Evolutionary conservation across 2,797 vertebrate species (phyloP).

Genomic region (Gephyroberyx darwinii): DNA sequence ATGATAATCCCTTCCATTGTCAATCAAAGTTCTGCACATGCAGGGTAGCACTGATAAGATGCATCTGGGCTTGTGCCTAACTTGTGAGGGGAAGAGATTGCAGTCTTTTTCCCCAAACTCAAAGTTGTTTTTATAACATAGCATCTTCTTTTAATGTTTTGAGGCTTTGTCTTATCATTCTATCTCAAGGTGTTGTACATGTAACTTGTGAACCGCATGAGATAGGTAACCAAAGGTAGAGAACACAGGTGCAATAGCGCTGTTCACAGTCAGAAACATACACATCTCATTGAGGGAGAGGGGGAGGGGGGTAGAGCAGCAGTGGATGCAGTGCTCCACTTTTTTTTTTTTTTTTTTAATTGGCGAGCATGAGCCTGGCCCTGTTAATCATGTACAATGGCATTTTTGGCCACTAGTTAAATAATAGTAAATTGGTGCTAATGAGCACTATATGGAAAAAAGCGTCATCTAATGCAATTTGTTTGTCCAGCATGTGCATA

Average conservation of each 20-base stretch:
- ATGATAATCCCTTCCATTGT: not conserved
- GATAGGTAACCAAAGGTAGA: not conserved
- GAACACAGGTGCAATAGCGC: constrained; percentile 17
- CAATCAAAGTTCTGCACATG: not conserved
- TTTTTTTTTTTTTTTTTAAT: too few relatives aligned
- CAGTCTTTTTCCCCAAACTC: too few relatives aligned
- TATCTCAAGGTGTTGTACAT: not conserved
- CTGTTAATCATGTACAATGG: constrained; percentile 1
- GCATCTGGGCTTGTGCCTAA: not conserved
- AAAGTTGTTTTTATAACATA: too few relatives aligned
- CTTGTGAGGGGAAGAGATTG: not conserved
- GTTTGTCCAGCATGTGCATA: not conserved
- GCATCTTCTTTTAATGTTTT: not conserved
- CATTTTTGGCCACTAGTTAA: constrained; percentile 6
- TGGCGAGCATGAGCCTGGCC: not conserved
- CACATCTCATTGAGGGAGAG: constrained; percentile 23
- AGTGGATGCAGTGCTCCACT: constrained; percentile 2
- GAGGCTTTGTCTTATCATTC: not conserved
- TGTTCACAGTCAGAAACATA: constrained; percentile 10
- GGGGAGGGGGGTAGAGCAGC: not conserved
- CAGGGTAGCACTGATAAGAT: not conserved
- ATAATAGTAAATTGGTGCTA: not conserved
- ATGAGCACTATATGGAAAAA: not conserved
- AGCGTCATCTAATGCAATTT: not conserved
- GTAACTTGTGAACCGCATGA: not conserved